Percentiles rank a stretch among this genome's conserved stretches.
phyloP scores from a whole-genome alignment of 2,797 vertebrate genomes.

The Parambassis ranga region DNA sequence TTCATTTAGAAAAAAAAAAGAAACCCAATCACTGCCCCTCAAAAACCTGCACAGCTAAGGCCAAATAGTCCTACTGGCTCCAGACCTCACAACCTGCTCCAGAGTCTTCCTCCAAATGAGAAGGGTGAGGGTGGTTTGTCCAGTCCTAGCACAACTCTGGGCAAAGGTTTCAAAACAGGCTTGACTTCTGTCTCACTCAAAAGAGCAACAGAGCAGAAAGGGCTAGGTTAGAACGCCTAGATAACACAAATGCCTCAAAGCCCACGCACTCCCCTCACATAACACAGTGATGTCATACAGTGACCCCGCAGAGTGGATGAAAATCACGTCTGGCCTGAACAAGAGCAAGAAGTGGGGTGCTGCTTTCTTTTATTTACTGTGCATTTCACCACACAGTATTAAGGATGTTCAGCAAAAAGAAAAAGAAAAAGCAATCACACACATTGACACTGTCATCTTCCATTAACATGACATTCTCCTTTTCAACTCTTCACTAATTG shows the following conservation, averaged over 20 bases:
- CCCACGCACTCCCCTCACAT: slow-evolving; percentile 67
- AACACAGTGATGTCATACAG: slow-evolving; percentile 68
- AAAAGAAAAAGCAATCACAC: slow-evolving; percentile 48
- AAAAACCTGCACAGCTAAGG: background rate
- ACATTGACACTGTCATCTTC: slow-evolving; percentile 47
- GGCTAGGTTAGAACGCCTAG: slow-evolving; percentile 62
- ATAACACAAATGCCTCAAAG: slow-evolving; percentile 68
- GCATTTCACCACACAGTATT: slow-evolving; percentile 52
- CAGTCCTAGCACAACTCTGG: slow-evolving; percentile 27
- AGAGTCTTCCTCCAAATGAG: slow-evolving; percentile 29
- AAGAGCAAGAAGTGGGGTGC: slow-evolving; percentile 21
- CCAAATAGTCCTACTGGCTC: background rate
- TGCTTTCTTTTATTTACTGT: slow-evolving; percentile 50
- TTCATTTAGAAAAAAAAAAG: background rate
- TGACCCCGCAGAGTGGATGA: slow-evolving; percentile 62
- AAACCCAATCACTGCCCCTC: background rate
- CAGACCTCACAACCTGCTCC: slow-evolving; percentile 8
- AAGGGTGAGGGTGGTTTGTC: slow-evolving; percentile 14
- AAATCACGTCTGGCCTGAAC: slow-evolving; percentile 50
- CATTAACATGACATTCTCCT: slow-evolving; percentile 71
- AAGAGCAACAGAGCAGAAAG: slow-evolving; percentile 60
- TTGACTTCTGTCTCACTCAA: slow-evolving; percentile 56
- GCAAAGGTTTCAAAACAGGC: slow-evolving; percentile 65
- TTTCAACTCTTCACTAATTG: slow-evolving; percentile 61
- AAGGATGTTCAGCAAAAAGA: no score